Percentiles rank a stretch among this genome's conserved stretches.
These are phyloP conservation scores for Patella vulgata DNA, from an alignment of 1,140 invertebrate species.

Conservation along the genomic window DNA sequence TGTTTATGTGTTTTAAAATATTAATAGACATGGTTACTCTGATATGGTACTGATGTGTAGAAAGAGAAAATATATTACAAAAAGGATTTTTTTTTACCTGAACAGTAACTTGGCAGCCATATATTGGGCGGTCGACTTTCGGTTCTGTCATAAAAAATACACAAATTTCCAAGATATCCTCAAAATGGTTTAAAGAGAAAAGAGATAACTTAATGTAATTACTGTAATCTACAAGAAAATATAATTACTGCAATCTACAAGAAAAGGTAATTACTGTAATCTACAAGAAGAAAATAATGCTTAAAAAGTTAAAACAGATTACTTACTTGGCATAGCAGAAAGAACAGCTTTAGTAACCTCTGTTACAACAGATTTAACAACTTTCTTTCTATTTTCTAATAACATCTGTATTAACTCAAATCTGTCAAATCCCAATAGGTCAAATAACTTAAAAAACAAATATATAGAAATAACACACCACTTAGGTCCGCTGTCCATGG, in stretches of 20 bases:
- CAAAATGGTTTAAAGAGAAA: constrained; percentile 2
- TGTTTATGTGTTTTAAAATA: too few relatives aligned
- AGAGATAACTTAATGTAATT: neutral
- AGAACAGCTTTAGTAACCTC: constrained; percentile 25
- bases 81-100: too few relatives aligned
- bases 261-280: neutral
- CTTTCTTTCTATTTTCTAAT: constrained; percentile 74
- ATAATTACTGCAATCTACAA: neutral
- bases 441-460: constrained; percentile 75
- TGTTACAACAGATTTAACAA: constrained; percentile 31
- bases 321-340: constrained; percentile 30
- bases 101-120: constrained; percentile 81
- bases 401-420: constrained; percentile 86
- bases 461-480: constrained; percentile 5
- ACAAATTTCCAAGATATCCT: constrained; percentile 3
- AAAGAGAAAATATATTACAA: too few relatives aligned
- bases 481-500: neutral
- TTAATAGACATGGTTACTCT: too few relatives aligned
- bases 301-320: too few relatives aligned
- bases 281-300: neutral
- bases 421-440: constrained; percentile 86
- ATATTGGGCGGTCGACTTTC: constrained; percentile 67
- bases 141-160: constrained; percentile 34
- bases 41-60: too few relatives aligned
- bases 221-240: neutral